These are phyloP conservation scores for Volucella inanis DNA, from an alignment of 2,888 invertebrate genomes.

Conservation along the genomic window DNA sequence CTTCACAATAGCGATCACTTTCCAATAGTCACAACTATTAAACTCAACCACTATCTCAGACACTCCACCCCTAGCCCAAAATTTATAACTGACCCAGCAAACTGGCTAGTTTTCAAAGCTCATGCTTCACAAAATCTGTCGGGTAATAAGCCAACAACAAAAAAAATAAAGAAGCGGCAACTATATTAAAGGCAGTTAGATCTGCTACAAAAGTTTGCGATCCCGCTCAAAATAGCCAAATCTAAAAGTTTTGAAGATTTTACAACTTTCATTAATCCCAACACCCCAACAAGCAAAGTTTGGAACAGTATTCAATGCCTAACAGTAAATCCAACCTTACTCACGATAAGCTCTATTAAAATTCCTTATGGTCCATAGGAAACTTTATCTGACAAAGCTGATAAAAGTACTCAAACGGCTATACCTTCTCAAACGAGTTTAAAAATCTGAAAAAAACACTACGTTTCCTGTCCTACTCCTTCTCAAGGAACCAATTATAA, in stretches of 20 bases:
- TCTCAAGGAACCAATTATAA: not conserved
- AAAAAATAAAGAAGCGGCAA: too few relatives aligned
- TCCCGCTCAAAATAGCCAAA: constrained; percentile 10
- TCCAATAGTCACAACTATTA: too few relatives aligned
- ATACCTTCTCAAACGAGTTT: not conserved
- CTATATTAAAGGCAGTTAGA: too few relatives aligned
- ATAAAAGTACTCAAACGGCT: not conserved
- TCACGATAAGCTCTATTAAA: not conserved
- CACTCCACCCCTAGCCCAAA: too few relatives aligned
- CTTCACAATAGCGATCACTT: too few relatives aligned
- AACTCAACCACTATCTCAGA: too few relatives aligned
- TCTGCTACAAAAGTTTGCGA: too few relatives aligned
- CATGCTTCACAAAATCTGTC: too few relatives aligned
- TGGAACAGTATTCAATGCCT: constrained; percentile 21
- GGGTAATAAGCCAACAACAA: too few relatives aligned
- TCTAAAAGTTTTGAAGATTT: constrained; percentile 9
- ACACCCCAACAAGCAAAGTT: not conserved
- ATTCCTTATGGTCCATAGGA: not conserved
- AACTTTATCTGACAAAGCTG: constrained; percentile 9
- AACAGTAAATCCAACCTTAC: constrained; percentile 5
- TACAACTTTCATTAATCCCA: constrained; percentile 10
- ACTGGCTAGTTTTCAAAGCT: too few relatives aligned
- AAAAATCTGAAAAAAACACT: not conserved
- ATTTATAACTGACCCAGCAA: too few relatives aligned
- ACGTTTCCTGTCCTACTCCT: not conserved